Percentiles rank a stretch among this genome's conserved stretches.
Evolutionary conservation across 2,888 invertebrate genomes (phyloP).

Genomic region (Cerastis leucographa): DNA sequence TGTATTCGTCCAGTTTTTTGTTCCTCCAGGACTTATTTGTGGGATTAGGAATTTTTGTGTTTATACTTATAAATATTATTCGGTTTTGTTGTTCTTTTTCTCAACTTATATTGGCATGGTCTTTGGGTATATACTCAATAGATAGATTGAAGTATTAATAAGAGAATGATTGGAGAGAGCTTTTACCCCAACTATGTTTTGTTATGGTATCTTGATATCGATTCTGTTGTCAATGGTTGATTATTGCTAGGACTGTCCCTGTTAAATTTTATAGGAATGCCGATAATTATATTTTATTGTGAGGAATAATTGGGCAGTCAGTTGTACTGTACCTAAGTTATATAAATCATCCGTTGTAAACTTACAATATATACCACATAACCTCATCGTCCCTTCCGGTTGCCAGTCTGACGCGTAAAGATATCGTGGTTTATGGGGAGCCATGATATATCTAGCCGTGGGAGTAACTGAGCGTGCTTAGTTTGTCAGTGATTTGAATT

Average conservation of each 20-base stretch:
- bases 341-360: neutral
- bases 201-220: neutral
- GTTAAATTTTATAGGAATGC: neutral
- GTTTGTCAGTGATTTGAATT: neutral
- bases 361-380: neutral
- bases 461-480: neutral
- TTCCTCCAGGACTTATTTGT: constrained; percentile 1
- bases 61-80: neutral
- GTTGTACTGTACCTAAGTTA: neutral
- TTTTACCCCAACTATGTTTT: neutral
- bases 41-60: neutral
- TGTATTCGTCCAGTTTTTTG: constrained; percentile 28
- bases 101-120: neutral
- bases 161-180: neutral
- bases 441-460: neutral
- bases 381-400: neutral
- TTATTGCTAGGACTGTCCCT: neutral
- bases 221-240: neutral
- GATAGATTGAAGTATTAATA: neutral
- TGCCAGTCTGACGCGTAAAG: neutral
- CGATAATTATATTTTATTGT: neutral
- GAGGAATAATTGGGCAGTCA: neutral
- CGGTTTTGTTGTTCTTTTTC: neutral
- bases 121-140: neutral
- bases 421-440: neutral